Evolutionary conservation across 2,797 vertebrate genomes (phyloP).

Genomic region (Poecilia picta): DNA sequence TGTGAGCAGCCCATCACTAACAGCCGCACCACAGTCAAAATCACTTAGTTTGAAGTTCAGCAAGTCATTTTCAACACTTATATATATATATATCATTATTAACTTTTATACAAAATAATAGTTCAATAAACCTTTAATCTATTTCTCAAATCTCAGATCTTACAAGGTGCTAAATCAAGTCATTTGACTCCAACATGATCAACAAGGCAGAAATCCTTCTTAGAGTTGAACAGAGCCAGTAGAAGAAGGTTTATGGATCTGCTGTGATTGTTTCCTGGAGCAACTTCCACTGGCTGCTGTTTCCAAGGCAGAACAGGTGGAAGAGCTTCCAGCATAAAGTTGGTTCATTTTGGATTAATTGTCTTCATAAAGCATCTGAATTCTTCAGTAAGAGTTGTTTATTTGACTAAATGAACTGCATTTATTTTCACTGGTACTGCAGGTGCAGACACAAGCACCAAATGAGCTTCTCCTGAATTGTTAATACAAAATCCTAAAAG

Average conservation of each 20-base stretch:
- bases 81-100: too few species aligned
- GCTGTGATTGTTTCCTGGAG: not conserved
- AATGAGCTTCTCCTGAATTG: not conserved
- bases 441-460: not conserved
- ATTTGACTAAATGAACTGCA: not conserved
- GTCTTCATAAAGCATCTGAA: not conserved
- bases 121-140: not conserved
- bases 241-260: not conserved
- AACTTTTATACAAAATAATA: not conserved
- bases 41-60: not conserved
- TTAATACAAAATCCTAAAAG: not conserved
- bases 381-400: not conserved
- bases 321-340: not conserved
- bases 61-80: not conserved
- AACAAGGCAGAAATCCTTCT: not conserved
- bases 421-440: not conserved
- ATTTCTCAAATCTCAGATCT: not conserved
- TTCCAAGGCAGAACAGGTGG: not conserved
- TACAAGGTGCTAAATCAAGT: not conserved
- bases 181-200: not conserved
- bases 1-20: not conserved
- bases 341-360: not conserved
- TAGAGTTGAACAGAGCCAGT: not conserved
- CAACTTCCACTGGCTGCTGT: not conserved
- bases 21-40: not conserved